phyloP scores from a whole-genome alignment of 2,797 vertebrate genomes.

The Nannoperca australis region DNA sequence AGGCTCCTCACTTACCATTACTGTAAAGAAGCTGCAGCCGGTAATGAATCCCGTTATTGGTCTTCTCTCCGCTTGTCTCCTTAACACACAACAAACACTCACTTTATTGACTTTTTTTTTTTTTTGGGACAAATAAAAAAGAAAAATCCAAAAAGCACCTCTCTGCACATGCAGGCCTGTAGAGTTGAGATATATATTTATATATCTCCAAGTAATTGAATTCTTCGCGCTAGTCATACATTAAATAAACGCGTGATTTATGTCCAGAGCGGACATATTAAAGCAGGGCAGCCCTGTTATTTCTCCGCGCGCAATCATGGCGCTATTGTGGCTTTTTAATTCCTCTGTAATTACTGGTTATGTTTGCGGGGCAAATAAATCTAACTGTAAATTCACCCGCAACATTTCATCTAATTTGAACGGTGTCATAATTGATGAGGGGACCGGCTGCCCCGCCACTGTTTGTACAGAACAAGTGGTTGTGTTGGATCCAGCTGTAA shows the following conservation, averaged over 20 bases:
- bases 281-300: slow-evolving; percentile 49
- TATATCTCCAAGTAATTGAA: slow-evolving; percentile 17
- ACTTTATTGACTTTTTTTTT: slow-evolving; percentile 51
- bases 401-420: slow-evolving; percentile 51
- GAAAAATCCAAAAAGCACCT: too few species aligned
- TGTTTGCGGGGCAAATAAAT: slow-evolving; percentile 66
- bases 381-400: slow-evolving; percentile 33
- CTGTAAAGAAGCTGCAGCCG: slow-evolving; percentile 98
- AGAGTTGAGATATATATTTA: not conserved
- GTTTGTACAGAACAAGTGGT: slow-evolving; percentile 59
- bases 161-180: not conserved
- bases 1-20: slow-evolving; percentile 89
- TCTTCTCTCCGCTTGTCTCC: slow-evolving; percentile 98
- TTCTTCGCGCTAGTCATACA: slow-evolving; percentile 14
- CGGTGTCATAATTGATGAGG: slow-evolving; percentile 61
- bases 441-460: slow-evolving; percentile 25
- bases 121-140: not conserved
- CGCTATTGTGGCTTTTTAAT: slow-evolving; percentile 72
- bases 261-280: slow-evolving; percentile 38
- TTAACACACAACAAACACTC: slow-evolving; percentile 72
- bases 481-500: slow-evolving; percentile 36
- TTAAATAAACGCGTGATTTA: slow-evolving; percentile 58
- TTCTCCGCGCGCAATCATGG: slow-evolving; percentile 30
- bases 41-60: slow-evolving; percentile 99
- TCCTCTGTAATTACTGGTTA: slow-evolving; percentile 65